A percentile compares a stretch with the other conserved stretches of the same genome.
Evolutionary conservation across 2,113 vertebrate genomes (phyloP).

Genomic region (Archocentrus centrarchus): DNA sequence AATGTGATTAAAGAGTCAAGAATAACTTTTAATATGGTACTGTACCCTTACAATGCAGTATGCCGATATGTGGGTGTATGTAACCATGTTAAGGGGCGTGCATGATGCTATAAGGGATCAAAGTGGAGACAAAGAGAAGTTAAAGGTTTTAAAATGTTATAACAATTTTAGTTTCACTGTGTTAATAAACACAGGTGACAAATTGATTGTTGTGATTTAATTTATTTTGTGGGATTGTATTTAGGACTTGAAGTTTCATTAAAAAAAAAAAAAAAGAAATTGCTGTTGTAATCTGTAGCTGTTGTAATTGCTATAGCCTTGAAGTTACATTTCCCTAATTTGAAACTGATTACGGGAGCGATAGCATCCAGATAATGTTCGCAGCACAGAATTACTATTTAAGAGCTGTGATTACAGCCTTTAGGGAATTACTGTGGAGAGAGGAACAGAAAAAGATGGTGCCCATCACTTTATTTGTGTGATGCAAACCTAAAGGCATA

Average conservation of each 20-base stretch:
- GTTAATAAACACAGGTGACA: neutral
- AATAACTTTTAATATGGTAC: neutral
- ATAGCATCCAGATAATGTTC: conserved; percentile 43
- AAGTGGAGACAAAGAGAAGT: neutral
- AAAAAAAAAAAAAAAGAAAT: neutral
- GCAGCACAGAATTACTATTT: conserved; percentile 41
- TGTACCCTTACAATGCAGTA: neutral
- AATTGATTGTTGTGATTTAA: neutral
- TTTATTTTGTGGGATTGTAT: neutral
- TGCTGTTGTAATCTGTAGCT: neutral
- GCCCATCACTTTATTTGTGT: neutral
- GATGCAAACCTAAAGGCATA: neutral
- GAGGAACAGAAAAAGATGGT: conserved; percentile 4
- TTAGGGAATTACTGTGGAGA: conserved; percentile 24
- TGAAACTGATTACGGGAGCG: conserved; percentile 56
- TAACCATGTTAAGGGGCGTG: neutral
- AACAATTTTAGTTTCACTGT: neutral
- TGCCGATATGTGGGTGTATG: neutral
- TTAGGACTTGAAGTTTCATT: neutral
- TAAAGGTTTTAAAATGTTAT: neutral
- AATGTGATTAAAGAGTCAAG: conserved; percentile 23
- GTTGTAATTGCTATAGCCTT: conserved; percentile 6
- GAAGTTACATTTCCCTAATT: conserved; percentile 60
- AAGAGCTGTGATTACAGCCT: conserved; percentile 51
- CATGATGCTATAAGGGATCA: neutral